phyloP scores from a whole-genome alignment of 2,113 vertebrate genomes.

The Camelus dromedarius region DNA sequence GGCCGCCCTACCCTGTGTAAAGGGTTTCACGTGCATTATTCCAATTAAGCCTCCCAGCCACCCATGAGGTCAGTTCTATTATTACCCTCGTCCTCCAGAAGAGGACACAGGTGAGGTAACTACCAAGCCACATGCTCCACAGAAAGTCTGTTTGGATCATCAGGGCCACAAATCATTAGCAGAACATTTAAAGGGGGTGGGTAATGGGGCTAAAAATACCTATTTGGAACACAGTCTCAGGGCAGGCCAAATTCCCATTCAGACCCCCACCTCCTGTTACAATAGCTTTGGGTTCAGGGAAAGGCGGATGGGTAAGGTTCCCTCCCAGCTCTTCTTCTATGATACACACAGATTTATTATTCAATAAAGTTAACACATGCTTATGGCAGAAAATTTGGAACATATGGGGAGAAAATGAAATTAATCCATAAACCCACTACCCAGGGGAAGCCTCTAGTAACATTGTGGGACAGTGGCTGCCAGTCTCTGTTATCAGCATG shows the following conservation, averaged over 20 bases:
- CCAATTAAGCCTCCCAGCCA: background rate
- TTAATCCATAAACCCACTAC: background rate
- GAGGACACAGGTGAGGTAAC: constrained; percentile 61
- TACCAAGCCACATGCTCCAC: background rate
- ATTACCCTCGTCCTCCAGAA: background rate
- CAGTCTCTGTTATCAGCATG: background rate
- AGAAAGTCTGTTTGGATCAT: background rate
- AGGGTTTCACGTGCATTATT: background rate
- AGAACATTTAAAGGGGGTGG: background rate
- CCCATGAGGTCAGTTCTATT: constrained; percentile 69
- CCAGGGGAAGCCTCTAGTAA: background rate
- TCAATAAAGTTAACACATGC: background rate
- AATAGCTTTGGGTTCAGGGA: background rate
- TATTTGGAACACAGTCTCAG: constrained; percentile 35
- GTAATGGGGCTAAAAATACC: constrained; percentile 62
- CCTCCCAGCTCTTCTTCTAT: background rate
- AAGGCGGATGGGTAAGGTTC: background rate
- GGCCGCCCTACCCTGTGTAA: background rate
- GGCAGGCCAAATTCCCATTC: background rate
- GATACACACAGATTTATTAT: background rate
- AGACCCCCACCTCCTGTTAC: background rate
- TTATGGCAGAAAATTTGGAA: background rate
- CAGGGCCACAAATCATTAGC: background rate
- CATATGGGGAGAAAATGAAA: constrained; percentile 34
- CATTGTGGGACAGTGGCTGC: accelerated